phyloP scores from a whole-genome alignment of 2,113 vertebrate species.

The Cyprinus carpio region DNA sequence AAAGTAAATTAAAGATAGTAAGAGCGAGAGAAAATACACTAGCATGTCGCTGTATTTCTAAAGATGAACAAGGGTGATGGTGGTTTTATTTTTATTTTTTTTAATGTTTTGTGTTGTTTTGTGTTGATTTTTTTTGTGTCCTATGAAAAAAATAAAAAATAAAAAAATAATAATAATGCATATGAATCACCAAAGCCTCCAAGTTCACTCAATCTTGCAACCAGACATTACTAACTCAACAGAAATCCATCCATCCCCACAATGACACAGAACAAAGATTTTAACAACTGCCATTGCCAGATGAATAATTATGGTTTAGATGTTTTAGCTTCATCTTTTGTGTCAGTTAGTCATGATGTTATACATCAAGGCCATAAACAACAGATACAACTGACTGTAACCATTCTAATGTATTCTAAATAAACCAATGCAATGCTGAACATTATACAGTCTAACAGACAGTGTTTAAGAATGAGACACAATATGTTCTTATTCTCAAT shows the following conservation, averaged over 20 bases:
- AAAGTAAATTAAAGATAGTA: not conserved
- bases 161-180: too few species aligned
- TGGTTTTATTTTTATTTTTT: too few species aligned
- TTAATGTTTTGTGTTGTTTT: too few species aligned
- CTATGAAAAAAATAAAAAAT: conserved; percentile 3
- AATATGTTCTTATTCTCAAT: not conserved
- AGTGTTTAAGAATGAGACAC: not conserved
- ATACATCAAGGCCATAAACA: not conserved
- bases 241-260: conserved; percentile 1
- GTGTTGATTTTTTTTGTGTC: not conserved
- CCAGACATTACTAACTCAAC: not conserved
- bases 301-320: conserved; percentile 6
- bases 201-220: conserved; percentile 14
- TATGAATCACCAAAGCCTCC: conserved; percentile 13
- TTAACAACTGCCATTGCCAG: not conserved
- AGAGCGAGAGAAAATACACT: not conserved
- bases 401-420: conserved; percentile 3
- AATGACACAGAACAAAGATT: not conserved
- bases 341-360: not conserved
- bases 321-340: conserved; percentile 18
- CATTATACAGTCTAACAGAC: not conserved
- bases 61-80: not conserved
- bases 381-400: not conserved
- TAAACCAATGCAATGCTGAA: not conserved
- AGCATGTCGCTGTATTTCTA: not conserved